Evolutionary conservation across 2,113 vertebrate genomes (phyloP).

Genomic region (Argyrosomus japonicus): DNA sequence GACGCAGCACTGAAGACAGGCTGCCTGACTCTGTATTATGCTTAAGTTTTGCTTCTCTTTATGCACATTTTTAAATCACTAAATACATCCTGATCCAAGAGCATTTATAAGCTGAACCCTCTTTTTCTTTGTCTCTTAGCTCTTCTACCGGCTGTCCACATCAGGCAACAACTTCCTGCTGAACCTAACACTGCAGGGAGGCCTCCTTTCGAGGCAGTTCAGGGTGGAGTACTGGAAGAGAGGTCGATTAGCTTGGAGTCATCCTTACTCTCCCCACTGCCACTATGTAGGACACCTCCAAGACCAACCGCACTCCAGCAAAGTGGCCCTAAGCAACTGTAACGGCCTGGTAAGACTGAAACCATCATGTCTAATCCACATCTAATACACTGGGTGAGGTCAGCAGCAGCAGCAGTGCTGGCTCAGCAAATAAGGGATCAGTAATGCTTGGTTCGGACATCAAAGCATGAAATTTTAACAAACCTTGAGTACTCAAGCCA

Average conservation of each 20-base stretch:
- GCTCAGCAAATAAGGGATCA: conserved; percentile 43
- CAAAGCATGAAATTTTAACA: conserved; percentile 49
- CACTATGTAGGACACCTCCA: conserved; percentile 95
- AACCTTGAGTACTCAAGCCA: conserved; percentile 31
- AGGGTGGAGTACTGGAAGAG: conserved; percentile 97
- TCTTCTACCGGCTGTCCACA: conserved; percentile 95
- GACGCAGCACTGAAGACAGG: conserved; percentile 77
- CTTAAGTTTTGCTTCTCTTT: background rate
- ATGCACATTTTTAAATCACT: background rate
- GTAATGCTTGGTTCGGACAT: conserved; percentile 38
- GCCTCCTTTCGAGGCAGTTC: conserved; percentile 92
- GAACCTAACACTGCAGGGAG: conserved; percentile 93
- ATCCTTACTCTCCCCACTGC: conserved; percentile 91
- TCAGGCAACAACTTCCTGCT: conserved; percentile 92
- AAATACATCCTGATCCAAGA: background rate
- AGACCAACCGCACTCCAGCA: conserved; percentile 89
- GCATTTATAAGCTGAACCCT: background rate
- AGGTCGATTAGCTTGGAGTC: conserved; percentile 93
- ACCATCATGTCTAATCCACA: conserved; percentile 26
- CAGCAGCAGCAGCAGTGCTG: conserved; percentile 34
- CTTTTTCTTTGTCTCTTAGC: conserved; percentile 63
- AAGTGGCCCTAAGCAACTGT: conserved; percentile 98
- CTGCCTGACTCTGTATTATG: conserved; percentile 69
- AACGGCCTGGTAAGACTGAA: conserved; percentile 93
- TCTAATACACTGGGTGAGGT: conserved; percentile 27